A percentile compares a stretch with the other conserved stretches of the same genome.
phyloP scores from a whole-genome alignment of 2,797 vertebrate species.

The Phoeniculus purpureus region DNA sequence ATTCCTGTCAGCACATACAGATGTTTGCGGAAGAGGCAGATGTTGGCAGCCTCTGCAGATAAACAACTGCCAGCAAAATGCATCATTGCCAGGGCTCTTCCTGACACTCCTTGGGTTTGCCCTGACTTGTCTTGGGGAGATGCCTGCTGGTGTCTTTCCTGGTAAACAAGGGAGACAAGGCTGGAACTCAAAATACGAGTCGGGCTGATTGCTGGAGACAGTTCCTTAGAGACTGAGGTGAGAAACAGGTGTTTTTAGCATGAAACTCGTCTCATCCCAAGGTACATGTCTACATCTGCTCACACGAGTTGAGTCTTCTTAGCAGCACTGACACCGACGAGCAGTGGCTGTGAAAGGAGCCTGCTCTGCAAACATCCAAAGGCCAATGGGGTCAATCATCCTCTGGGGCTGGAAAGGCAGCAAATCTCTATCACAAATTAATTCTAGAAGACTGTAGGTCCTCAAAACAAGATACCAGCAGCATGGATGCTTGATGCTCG shows the following conservation, averaged over 20 bases:
- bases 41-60: background rate
- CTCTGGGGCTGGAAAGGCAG: background rate
- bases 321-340: background rate
- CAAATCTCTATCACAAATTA: background rate
- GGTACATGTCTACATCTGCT: background rate
- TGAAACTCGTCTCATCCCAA: background rate
- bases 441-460: background rate
- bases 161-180: background rate
- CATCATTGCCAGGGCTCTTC: background rate
- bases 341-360: fast-evolving
- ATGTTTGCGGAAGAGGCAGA: background rate
- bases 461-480: background rate
- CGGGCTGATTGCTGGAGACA: background rate
- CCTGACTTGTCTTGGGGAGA: background rate
- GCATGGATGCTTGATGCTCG: fast-evolving
- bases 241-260: background rate
- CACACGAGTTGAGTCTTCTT: background rate
- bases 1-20: background rate
- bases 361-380: fast-evolving
- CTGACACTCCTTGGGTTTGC: background rate
- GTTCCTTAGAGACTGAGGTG: background rate
- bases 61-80: background rate
- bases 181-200: background rate
- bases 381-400: fast-evolving
- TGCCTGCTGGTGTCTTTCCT: background rate